Conservation (phyloP, 2,113 vertebrate genomes). For the Struthio camelus region DNA sequence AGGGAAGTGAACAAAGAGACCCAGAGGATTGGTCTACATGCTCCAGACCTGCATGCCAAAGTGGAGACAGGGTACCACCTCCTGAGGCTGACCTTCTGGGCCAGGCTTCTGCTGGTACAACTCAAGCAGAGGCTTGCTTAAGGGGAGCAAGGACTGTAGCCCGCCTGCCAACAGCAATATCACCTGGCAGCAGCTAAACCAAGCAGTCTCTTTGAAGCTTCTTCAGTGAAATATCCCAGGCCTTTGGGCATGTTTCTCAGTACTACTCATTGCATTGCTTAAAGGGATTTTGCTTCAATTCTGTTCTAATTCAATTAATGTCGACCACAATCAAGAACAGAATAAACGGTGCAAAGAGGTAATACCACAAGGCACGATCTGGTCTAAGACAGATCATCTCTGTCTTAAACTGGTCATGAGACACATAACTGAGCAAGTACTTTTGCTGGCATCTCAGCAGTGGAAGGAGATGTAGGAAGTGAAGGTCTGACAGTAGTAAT, state of each 20-base stretch:
- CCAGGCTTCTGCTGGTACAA: not conserved
- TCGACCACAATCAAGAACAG: not conserved
- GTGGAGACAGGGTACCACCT: not conserved
- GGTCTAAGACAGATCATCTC: not conserved
- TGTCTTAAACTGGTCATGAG: not conserved
- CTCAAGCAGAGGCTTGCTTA: not conserved
- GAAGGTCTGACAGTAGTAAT: not conserved
- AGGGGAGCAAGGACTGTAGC: not conserved
- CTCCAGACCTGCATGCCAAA: not conserved
- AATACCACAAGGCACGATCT: not conserved
- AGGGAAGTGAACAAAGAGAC: not conserved
- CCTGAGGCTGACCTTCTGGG: not conserved
- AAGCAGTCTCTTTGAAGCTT: not conserved
- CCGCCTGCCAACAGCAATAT: not conserved
- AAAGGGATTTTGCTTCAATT: not conserved
- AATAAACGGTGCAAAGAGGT: not conserved
- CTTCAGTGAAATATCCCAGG: not conserved
- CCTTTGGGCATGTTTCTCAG: not conserved
- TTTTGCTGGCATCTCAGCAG: not conserved
- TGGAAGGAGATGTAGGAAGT: not conserved
- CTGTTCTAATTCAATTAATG: not conserved
- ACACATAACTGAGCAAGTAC: not conserved
- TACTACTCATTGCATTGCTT: accelerated
- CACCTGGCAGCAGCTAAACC: not conserved
- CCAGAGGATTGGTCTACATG: not conserved